phyloP scores from a whole-genome alignment of 2,888 invertebrate genomes.

The Polylopha cassiicola region DNA sequence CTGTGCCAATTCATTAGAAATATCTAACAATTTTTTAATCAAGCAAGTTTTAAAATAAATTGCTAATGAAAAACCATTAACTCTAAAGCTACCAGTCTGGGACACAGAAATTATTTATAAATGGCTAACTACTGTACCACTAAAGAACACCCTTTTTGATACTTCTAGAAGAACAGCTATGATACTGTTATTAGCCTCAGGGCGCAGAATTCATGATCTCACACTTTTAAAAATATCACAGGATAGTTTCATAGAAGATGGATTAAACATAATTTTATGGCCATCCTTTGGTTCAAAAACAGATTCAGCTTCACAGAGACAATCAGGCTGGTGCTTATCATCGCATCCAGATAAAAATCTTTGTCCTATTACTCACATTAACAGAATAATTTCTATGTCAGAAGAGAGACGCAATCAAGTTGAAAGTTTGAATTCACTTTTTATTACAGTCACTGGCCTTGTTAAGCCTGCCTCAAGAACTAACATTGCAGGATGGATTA shows the following conservation, averaged over 20 bases:
- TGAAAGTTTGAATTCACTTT: too few species aligned
- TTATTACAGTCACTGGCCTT: too few species aligned
- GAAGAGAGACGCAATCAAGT: too few species aligned
- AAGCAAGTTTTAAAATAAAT: constrained; percentile 15
- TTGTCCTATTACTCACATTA: too few species aligned
- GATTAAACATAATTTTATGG: not conserved
- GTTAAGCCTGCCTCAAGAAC: not conserved
- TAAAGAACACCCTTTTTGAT: constrained; percentile 7
- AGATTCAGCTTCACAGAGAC: constrained; percentile 20
- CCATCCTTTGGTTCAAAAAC: constrained; percentile 24
- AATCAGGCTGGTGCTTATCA: constrained; percentile 23
- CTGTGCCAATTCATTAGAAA: constrained; percentile 5
- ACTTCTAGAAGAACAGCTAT: constrained; percentile 10
- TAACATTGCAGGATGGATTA: not conserved
- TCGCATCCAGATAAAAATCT: too few species aligned
- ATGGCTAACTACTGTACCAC: constrained; percentile 1
- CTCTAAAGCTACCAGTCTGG: constrained; percentile 6
- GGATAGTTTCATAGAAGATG: not conserved
- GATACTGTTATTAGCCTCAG: constrained; percentile 12
- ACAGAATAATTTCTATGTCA: too few species aligned
- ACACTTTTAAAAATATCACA: constrained; percentile 10
- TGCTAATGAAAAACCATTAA: constrained; percentile 3
- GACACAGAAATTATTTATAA: constrained; percentile 8
- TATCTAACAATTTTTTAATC: constrained; percentile 6
- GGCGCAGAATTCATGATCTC: constrained; percentile 15